Conservation (phyloP, 2,113 vertebrate species). For the Conger conger region DNA sequence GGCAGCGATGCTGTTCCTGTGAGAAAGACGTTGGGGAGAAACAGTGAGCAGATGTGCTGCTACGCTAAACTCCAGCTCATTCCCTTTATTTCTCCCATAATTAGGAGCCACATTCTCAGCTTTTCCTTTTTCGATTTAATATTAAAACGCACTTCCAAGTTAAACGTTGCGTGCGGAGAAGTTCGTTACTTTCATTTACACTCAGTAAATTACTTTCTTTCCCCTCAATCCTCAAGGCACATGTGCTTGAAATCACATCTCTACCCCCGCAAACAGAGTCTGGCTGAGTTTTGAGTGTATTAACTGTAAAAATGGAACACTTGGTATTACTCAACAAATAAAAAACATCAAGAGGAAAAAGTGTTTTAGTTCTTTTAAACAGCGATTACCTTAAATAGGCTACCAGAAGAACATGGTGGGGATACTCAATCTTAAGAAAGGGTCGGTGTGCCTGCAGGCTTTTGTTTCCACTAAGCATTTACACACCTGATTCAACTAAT, state of each 20-base stretch:
- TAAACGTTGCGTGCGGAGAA: background rate
- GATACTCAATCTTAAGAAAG: too few relatives aligned
- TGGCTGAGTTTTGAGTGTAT: background rate
- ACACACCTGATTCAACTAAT: too few relatives aligned
- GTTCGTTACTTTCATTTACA: background rate
- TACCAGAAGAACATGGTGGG: background rate
- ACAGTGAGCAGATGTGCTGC: background rate
- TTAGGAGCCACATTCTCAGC: background rate
- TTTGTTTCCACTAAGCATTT: too few relatives aligned
- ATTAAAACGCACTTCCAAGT: background rate
- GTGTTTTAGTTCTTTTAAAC: background rate
- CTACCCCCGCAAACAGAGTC: background rate
- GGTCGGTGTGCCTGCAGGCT: too few relatives aligned
- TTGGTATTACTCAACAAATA: background rate
- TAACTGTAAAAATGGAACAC: background rate
- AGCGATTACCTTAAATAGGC: background rate
- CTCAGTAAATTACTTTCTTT: background rate
- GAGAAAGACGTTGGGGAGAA: slow-evolving; percentile 32
- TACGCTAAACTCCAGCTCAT: background rate
- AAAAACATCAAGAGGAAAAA: background rate
- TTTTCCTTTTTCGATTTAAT: background rate
- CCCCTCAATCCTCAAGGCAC: background rate
- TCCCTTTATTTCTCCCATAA: background rate
- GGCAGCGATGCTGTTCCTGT: slow-evolving; percentile 93
- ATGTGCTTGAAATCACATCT: background rate